Evolutionary conservation across 2,888 invertebrate genomes (phyloP), one percentile per base, ranked within the genome.

Genomic region (Strigamia maritima): DNA sequence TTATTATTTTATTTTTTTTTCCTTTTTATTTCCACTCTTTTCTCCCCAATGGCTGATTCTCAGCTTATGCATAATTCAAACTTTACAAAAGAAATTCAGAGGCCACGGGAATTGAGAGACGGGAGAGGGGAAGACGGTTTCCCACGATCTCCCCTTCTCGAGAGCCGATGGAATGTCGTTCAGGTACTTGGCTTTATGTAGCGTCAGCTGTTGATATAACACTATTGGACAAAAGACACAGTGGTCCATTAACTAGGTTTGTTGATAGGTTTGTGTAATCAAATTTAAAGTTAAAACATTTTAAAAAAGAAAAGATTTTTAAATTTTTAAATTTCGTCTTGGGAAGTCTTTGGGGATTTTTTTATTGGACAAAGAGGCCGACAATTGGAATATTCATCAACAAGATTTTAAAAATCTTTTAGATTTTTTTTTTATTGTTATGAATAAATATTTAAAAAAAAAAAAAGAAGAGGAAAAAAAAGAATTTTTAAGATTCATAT

Each of bases 101-200:
- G 70, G 70, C 70, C 70, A 70, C 70, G 70, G 70, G 70, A 70
- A 70, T 70, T 28, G 70, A 70, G 70, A 70, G 70, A 70, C 70
- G 24, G 70, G 70, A 70, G 70, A 70, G 28, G 70, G 70, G 70
- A 70, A 70, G 70, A 28, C 26, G 14, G 26, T 70, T 70, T 70
- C 70, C 70, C 70, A 70, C 70, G 70, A 70, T 70, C 70, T 70
- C 70, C 70, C 70, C 70, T 70, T 70, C 70, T 70, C 70, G 16
- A 70, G 16, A 70, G 70, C 16, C 54, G 70, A 28, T 70, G 70
- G 70, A 70, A 70, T 70, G 70, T 70, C 70, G 70, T 70, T 70
- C 26, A 70, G 70, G 70, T 70, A 70, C 70, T 70, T 70, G 70
- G 70, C 28, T 70, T 70, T 70, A 70, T 70, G 70, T 70, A 70